Evolutionary conservation across 2,888 invertebrate species (phyloP).

Genomic region (Rhogogaster chlorosoma): DNA sequence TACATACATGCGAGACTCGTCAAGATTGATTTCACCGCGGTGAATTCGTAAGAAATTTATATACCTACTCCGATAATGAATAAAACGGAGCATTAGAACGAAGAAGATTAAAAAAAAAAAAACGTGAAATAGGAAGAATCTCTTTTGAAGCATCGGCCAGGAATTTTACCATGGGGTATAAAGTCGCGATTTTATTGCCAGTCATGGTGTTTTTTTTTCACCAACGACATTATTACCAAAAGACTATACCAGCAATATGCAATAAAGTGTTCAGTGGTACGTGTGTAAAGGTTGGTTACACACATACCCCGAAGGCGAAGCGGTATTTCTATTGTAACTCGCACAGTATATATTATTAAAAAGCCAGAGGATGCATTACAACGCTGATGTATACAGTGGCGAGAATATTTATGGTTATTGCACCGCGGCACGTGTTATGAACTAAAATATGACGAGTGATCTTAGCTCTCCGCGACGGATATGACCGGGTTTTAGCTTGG

Average conservation of each 20-base stretch:
- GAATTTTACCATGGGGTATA: slow-evolving; percentile 29
- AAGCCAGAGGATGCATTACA: slow-evolving; percentile 28
- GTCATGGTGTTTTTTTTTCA: slow-evolving; percentile 41
- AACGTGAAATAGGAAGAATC: background rate
- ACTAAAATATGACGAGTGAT: slow-evolving; percentile 19
- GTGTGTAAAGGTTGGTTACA: background rate
- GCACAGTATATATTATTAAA: slow-evolving; percentile 2
- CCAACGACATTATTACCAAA: slow-evolving; percentile 20
- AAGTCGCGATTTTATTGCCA: slow-evolving; percentile 36
- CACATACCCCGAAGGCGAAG: background rate
- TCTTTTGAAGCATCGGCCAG: background rate
- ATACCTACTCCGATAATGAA: background rate
- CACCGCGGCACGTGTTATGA: slow-evolving; percentile 26
- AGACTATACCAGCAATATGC: slow-evolving; percentile 38
- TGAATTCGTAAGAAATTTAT: background rate
- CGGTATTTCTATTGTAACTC: slow-evolving; percentile 34
- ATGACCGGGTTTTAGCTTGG: slow-evolving; percentile 15
- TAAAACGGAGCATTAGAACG: background rate
- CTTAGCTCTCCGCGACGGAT: slow-evolving; percentile 29
- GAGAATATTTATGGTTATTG: slow-evolving; percentile 40
- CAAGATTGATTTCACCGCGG: background rate
- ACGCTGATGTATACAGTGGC: slow-evolving; percentile 18
- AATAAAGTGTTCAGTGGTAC: background rate
- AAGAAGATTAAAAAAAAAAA: background rate
- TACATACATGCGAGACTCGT: background rate